phyloP scores from a whole-genome alignment of 2,113 vertebrate genomes.

The Scalopus aquaticus region DNA sequence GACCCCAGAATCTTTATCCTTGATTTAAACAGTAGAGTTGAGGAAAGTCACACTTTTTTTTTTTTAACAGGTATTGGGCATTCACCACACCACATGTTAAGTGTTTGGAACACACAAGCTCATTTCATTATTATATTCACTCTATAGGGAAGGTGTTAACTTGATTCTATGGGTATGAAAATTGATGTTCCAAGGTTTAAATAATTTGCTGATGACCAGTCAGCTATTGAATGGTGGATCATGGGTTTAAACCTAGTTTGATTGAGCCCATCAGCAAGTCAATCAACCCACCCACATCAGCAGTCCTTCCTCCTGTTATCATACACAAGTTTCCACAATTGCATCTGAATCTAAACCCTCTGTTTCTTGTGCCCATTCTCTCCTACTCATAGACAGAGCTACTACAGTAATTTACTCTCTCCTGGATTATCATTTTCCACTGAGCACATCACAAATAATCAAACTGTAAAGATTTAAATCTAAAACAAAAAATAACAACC shows the following conservation, averaged over 20 bases:
- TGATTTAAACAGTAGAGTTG: neutral
- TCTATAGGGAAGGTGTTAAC: neutral
- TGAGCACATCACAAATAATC: neutral
- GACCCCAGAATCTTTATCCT: neutral
- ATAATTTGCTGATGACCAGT: neutral
- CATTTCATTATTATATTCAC: neutral
- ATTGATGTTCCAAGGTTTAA: conserved; percentile 21
- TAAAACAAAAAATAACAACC: conserved; percentile 1
- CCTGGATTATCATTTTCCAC: neutral
- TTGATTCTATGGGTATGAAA: neutral
- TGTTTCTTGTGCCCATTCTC: neutral
- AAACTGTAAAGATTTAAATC: neutral
- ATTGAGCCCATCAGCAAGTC: neutral
- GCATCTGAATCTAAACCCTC: neutral
- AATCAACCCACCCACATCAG: neutral
- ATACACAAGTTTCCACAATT: neutral
- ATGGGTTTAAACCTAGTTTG: neutral
- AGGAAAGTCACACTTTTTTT: neutral
- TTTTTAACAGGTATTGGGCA: too few relatives aligned
- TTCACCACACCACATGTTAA: neutral
- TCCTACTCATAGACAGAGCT: neutral
- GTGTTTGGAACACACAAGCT: neutral
- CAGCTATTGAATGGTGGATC: neutral
- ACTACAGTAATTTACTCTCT: neutral
- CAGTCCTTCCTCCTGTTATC: neutral